Base-by-base conservation (phyloP, 2,888 invertebrate genomes). In the Aelia acuminata region DNA sequence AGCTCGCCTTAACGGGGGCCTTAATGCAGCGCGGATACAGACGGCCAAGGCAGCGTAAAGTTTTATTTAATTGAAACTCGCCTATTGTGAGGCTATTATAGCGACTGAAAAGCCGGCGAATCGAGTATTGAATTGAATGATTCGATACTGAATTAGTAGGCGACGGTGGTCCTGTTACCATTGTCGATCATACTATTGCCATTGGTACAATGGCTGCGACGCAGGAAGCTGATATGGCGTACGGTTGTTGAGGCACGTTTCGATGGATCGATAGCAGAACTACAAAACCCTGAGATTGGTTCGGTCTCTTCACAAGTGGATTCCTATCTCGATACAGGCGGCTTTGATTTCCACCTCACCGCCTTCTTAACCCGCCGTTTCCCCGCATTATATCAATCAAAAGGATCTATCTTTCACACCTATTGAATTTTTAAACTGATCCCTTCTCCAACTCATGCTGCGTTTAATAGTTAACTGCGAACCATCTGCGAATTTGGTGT, bases 81-180 rank as follows among this genome's bases (percentile, higher is more conserved):
- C n/a, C 80, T 80, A 80, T 80, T 80, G 80, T 80, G 8, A 80
- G 5, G 43, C 80, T 80, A 47, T 80, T 43, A 80, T 80, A 35
- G 35, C 43, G 43, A 11, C 22, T 80, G 80, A 80, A 80, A 80
- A 80, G 80, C 43, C 43, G 80, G n/a, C 43, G 43, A 80, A 47
- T 47, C 80, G 80, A 80, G 43, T 80, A 80, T 80, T 47, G 80
- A 80, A 80, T 80, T 43, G 80, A 43, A 80, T 75, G 75, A 75
- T 75, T 80, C 80, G 80, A 80, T 80, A 80, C 80, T 47, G 80
- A 80, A 80, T 80, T 80, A 80, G 80, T 80, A 80, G 43, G 80
- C 80, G 43, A 11, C n/a, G n/a, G 43, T 70, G 63, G 87, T 87
- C 87, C 87, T 87, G 87, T 87, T 87, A 87, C 87, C 31, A 87